These are phyloP conservation scores for Alviniconcha strummeri DNA, from an alignment of 2,888 invertebrate genomes.

Conservation along the genomic window DNA sequence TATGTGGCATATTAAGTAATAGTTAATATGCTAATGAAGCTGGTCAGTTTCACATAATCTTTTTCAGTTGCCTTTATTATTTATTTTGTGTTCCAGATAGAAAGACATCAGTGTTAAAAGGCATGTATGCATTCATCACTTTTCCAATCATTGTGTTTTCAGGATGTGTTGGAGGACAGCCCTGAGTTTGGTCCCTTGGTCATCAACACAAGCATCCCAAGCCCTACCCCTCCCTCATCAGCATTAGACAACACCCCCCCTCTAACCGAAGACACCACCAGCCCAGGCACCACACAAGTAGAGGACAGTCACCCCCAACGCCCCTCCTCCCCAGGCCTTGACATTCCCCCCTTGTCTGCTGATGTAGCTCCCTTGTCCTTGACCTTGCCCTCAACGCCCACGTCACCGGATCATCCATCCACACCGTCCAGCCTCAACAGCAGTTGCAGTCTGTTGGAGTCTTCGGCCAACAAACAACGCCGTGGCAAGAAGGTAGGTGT, in stretches of 20 bases:
- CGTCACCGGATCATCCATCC: constrained; percentile 10
- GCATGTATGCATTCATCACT: neutral
- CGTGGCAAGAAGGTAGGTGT: constrained; percentile 24
- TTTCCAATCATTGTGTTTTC: neutral
- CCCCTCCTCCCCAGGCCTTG: neutral
- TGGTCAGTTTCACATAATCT: too few species aligned
- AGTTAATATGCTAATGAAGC: too few species aligned
- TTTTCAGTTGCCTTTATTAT: too few species aligned
- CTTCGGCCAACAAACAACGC: neutral
- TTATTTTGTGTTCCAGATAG: too few species aligned
- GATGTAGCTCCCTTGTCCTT: neutral
- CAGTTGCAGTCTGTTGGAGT: constrained; percentile 4
- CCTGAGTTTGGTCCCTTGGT: neutral
- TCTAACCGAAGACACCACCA: constrained; percentile 8
- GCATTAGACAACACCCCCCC: constrained; percentile 20
- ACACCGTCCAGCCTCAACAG: constrained; percentile 28
- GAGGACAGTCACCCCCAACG: neutral
- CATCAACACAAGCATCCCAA: constrained; percentile 6
- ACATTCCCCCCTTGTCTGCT: neutral
- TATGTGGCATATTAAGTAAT: too few species aligned
- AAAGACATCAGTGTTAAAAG: too few species aligned
- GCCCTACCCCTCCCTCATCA: neutral
- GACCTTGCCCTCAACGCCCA: neutral
- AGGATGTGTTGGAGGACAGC: neutral
- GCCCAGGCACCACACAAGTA: neutral